Percentiles rank a stretch among this genome's conserved stretches.
Evolutionary conservation across 2,113 vertebrate genomes (phyloP).

Genomic region (Donacobius atricapilla): DNA sequence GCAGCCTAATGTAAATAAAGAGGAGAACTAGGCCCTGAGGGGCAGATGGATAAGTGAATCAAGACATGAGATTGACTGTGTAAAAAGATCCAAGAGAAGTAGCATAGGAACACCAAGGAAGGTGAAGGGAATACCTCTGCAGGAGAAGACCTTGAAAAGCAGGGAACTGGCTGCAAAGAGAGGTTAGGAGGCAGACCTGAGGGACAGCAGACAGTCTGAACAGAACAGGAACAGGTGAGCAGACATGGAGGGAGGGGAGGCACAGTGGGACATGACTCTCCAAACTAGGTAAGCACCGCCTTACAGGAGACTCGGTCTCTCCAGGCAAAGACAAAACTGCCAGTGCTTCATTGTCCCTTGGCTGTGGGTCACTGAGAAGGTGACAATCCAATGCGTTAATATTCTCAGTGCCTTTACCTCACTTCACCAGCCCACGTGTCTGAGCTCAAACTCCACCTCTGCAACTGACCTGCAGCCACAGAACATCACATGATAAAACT

Average conservation of each 20-base stretch:
- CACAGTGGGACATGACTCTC: fast-evolving
- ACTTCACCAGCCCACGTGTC: fast-evolving
- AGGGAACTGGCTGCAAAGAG: neutral
- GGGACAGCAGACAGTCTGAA: neutral
- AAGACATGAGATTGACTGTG: fast-evolving
- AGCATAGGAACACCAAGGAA: neutral
- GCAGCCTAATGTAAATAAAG: neutral
- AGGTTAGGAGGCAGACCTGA: neutral
- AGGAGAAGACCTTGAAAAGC: neutral
- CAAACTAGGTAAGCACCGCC: neutral
- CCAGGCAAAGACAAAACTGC: neutral
- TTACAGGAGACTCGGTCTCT: neutral
- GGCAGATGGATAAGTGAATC: neutral
- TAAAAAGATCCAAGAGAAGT: neutral
- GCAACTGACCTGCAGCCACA: neutral
- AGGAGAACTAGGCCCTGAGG: neutral
- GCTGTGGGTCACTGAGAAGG: neutral
- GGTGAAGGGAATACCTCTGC: neutral
- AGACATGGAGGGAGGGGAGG: neutral
- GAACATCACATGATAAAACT: neutral
- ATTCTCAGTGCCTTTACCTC: neutral
- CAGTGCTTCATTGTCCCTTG: neutral
- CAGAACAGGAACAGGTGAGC: neutral
- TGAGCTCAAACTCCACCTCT: neutral
- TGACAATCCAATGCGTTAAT: neutral